Conservation (phyloP, 2,113 vertebrate species). For the Eira barbara region DNA sequence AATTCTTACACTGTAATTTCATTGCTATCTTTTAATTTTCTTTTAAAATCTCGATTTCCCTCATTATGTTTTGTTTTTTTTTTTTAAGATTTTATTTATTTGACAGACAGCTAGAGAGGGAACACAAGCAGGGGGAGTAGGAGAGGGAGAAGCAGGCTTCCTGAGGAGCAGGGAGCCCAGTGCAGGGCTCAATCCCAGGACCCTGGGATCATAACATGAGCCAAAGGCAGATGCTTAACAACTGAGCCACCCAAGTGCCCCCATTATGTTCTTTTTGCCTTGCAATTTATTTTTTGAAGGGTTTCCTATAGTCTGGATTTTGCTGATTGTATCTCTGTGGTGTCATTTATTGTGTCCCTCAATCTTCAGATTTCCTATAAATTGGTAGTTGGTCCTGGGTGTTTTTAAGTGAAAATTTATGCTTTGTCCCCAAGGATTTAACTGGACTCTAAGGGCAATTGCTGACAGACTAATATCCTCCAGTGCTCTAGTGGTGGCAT, state of each 20-base stretch:
- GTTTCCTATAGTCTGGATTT: conserved; percentile 1
- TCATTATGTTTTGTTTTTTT: background rate
- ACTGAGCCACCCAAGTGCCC: no score
- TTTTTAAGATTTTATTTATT: no score
- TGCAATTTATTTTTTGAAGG: background rate
- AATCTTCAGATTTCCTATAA: background rate
- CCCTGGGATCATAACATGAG: no score
- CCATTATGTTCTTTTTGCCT: background rate
- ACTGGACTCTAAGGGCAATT: background rate
- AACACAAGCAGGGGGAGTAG: no score
- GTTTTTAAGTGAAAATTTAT: background rate
- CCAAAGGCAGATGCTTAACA: no score
- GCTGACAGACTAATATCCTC: background rate
- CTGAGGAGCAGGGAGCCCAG: no score
- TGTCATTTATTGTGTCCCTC: background rate
- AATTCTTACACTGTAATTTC: background rate
- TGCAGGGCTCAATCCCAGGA: no score
- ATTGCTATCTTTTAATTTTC: background rate
- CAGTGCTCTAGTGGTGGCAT: background rate
- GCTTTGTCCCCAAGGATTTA: background rate
- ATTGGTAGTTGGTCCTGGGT: background rate
- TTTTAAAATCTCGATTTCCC: background rate
- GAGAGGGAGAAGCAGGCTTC: no score
- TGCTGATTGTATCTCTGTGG: background rate
- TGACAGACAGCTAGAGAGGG: no score